phyloP scores from a whole-genome alignment of 2,113 vertebrate genomes.

The Paracanthobrama guichenoti region DNA sequence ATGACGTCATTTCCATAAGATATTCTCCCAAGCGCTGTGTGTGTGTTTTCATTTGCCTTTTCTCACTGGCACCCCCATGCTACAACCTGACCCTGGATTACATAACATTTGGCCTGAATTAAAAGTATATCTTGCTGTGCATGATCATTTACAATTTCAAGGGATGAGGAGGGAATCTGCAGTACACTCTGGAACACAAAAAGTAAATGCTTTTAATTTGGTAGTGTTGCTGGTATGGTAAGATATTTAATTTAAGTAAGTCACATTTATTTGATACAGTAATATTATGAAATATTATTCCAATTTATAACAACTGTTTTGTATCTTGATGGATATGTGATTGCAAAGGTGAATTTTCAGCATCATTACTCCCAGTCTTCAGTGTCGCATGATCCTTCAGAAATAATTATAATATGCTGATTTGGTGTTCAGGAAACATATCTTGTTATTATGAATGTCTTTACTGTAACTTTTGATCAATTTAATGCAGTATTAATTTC shows the following conservation, averaged over 20 bases:
- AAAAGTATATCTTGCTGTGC: constrained; percentile 27
- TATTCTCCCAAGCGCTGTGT: background rate
- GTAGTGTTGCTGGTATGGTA: background rate
- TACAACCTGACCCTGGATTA: constrained; percentile 35
- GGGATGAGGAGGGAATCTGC: background rate
- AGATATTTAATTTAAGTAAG: too few species aligned
- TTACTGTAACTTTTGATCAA: background rate
- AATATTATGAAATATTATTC: background rate
- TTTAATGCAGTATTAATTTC: background rate
- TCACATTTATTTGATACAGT: background rate
- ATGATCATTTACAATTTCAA: constrained; percentile 55
- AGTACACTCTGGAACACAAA: background rate
- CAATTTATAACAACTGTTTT: too few species aligned
- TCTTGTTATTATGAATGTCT: background rate
- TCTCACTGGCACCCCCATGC: constrained; percentile 1
- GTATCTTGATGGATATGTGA: background rate
- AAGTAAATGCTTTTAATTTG: background rate
- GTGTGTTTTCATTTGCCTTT: constrained; percentile 44
- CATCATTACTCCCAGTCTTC: background rate
- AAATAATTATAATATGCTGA: background rate
- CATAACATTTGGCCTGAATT: constrained; percentile 45
- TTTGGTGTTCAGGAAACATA: background rate
- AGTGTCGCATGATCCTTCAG: background rate
- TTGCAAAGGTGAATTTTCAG: background rate
- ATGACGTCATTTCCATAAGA: constrained; percentile 65